These are phyloP conservation scores for Laothoe populi DNA, from an alignment of 2,888 invertebrate genomes.

Conservation along the genomic window DNA sequence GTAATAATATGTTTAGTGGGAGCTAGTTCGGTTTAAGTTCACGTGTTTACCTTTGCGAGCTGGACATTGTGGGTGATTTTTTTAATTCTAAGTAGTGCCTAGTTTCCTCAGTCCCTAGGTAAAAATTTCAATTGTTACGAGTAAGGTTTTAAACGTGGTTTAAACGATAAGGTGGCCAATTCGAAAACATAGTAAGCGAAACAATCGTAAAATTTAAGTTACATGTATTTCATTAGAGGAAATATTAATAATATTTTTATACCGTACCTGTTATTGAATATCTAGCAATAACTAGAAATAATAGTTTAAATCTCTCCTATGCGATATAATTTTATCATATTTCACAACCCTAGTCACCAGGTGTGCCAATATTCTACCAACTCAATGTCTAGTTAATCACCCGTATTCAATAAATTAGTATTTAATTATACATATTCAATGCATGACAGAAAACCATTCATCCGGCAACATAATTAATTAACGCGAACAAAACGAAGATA, in stretches of 20 bases:
- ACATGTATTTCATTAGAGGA: too few species aligned
- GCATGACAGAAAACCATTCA: conserved; percentile 18
- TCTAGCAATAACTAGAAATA: neutral
- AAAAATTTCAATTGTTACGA: too few species aligned
- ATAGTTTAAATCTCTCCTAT: neutral
- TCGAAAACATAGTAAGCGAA: too few species aligned
- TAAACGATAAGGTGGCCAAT: too few species aligned
- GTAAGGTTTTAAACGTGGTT: too few species aligned
- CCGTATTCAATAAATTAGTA: conserved; percentile 8
- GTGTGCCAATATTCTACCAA: neutral
- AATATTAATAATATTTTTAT: too few species aligned
- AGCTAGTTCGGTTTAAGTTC: conserved; percentile 40
- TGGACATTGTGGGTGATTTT: too few species aligned
- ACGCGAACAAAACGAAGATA: conserved; percentile 8
- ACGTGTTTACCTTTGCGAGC: conserved; percentile 16
- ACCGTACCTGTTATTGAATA: too few species aligned
- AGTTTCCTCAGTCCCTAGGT: too few species aligned
- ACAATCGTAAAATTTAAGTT: too few species aligned
- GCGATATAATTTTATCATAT: neutral
- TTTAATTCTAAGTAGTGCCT: too few species aligned
- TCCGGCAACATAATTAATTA: conserved; percentile 6
- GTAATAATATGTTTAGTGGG: conserved; percentile 60
- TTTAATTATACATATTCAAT: conserved; percentile 13
- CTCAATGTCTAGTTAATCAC: conserved; percentile 7
- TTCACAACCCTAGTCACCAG: neutral